Conservation (phyloP, 2,888 invertebrate genomes). For the Drosophila nr. fundita region DNA sequence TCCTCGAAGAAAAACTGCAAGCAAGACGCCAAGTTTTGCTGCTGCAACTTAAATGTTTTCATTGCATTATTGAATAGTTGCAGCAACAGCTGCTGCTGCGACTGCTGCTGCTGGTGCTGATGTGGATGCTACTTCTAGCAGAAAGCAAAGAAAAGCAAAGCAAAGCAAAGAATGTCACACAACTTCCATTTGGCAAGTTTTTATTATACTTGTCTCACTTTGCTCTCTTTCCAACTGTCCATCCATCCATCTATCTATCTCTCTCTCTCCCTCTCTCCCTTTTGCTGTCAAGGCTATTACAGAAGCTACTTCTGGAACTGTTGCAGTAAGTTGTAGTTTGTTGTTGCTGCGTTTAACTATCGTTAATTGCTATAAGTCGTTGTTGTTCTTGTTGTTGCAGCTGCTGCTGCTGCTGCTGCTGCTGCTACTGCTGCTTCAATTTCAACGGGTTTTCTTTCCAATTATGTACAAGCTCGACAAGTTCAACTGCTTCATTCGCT, state of each 20-base stretch:
- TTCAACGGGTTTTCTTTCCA: slow-evolving; percentile 71
- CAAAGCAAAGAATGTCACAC: slow-evolving; percentile 63
- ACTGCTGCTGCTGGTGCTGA: slow-evolving; percentile 17
- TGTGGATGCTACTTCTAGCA: slow-evolving; percentile 40
- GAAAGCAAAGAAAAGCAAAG: slow-evolving; percentile 31
- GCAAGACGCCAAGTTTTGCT: slow-evolving; percentile 49
- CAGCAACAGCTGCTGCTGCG: slow-evolving; percentile 42
- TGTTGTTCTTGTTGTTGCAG: slow-evolving; percentile 18
- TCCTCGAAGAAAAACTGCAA: slow-evolving; percentile 25
- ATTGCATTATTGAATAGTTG: slow-evolving; percentile 74
- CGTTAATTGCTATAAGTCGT: slow-evolving; percentile 60
- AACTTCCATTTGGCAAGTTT: slow-evolving; percentile 40
- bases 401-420: slow-evolving; percentile 1
- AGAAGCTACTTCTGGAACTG: slow-evolving; percentile 21
- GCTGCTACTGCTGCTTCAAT: slow-evolving; percentile 49
- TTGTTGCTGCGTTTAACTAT: slow-evolving; percentile 53
- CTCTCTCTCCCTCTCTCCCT: slow-evolving; percentile 14
- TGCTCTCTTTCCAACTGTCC: not conserved
- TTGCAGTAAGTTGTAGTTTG: slow-evolving; percentile 21
- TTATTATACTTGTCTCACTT: slow-evolving; percentile 3
- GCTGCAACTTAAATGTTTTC: slow-evolving; percentile 70
- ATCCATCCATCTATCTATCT: slow-evolving; percentile 4
- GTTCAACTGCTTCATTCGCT: slow-evolving; percentile 71
- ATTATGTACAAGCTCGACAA: slow-evolving; percentile 55
- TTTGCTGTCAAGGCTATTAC: slow-evolving; percentile 68